Base-by-base conservation (phyloP, 2,797 vertebrate species). In the Adelosebastes latens region DNA sequence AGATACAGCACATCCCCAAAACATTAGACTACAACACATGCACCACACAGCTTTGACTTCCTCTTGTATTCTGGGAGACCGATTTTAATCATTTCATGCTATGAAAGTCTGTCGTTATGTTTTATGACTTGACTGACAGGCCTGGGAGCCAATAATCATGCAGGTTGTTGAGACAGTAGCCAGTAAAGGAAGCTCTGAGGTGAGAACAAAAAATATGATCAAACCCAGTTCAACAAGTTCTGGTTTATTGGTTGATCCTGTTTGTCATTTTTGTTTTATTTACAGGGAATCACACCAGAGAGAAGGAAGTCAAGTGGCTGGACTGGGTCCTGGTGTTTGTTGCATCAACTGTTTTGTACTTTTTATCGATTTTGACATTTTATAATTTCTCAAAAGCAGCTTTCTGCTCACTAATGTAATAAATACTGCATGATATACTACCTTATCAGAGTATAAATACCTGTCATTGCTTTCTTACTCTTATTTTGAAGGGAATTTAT, bases 1-100 rank as follows among this genome's bases (percentile, higher is more conserved):
- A 89, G 86, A 86, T 65, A 89, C 84, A 89, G 89, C 90, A 90
- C 86, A 92, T 80, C 84, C 88, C 89, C 87, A 87, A 85, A 81
- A 91, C 89, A 93, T 87, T 34, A 73, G 49, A 85, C 88, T 84
- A 49, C 80, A 75, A 87, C 74, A 82, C 90, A 90, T 90, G 89
- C 88, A 91, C 79, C 86, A 82, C 81, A 89, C 79, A 82, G 39
- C 73, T 76, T 62, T 36, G 53, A 69, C 69, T 64, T 31, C 52
- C 73, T 73, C 52, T 34, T 10, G 11, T 22, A 58, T 8, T 77
- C 52, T 75, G 56, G 31, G 67, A 46, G 22, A 77, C 29, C 25
- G 22, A 22, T n/a, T 53, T 61, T 22, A 24, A 55, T 81, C 5
- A 67, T 79, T 72, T 69, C 78, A 82, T 68, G 72, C 67, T 39